Conservation (phyloP, 2,888 invertebrate species). For the Scelioninae gen. 2 region DNA sequence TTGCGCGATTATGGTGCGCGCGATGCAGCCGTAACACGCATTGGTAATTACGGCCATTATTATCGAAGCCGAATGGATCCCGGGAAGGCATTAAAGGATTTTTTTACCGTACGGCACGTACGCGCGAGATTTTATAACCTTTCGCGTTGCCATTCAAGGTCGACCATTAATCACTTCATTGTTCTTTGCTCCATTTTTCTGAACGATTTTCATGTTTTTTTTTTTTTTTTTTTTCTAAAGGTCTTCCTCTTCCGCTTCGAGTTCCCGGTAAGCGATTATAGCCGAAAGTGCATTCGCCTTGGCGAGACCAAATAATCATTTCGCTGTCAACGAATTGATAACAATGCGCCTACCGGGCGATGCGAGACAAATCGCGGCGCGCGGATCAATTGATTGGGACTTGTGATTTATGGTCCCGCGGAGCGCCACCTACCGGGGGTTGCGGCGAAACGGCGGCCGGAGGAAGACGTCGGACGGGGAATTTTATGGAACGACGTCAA, state of each 20-base stretch:
- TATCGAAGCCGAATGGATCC: conserved; percentile 50
- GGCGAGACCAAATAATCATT: conserved; percentile 7
- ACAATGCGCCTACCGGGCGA: no score
- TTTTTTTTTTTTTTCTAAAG: no score
- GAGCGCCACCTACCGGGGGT: conserved; percentile 11
- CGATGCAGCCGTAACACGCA: conserved; percentile 16
- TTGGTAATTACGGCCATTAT: conserved; percentile 44
- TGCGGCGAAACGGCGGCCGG: conserved; percentile 30
- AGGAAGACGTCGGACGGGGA: no score
- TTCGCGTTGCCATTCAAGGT: conserved; percentile 53
- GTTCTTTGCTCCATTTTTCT: conserved; percentile 57
- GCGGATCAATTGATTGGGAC: not conserved
- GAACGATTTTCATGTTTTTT: conserved; percentile 49
- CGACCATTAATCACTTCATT: conserved; percentile 56
- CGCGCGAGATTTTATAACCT: conserved; percentile 57
- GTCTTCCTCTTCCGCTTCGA: conserved; percentile 54
- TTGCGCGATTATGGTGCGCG: conserved; percentile 27
- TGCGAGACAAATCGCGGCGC: no score
- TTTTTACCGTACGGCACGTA: conserved; percentile 47
- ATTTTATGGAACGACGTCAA: no score
- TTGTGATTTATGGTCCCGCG: conserved; percentile 15
- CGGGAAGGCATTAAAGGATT: conserved; percentile 54
- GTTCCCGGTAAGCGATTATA: conserved; percentile 14
- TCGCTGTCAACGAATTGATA: conserved; percentile 22
- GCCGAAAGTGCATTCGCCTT: conserved; percentile 41